Conservation (phyloP, 2,888 invertebrate genomes). For the Micoletzkya japonica region DNA sequence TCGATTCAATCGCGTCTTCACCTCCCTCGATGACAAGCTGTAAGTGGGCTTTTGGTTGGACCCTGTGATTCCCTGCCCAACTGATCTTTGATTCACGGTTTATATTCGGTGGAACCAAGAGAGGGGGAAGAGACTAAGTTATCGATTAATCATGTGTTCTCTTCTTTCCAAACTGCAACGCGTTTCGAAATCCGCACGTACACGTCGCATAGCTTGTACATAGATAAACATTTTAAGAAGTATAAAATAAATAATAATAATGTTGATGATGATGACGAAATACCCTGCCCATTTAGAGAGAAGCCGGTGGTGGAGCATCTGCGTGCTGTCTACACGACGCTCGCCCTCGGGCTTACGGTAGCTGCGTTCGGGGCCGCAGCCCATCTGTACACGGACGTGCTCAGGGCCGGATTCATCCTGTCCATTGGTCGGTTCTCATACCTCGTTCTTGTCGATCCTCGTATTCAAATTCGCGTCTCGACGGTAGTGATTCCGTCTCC, state of each 20-base stretch:
- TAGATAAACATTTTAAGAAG: too few relatives aligned
- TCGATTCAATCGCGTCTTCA: constrained; percentile 42
- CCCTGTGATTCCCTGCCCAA: too few relatives aligned
- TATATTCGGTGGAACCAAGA: too few relatives aligned
- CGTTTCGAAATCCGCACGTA: too few relatives aligned
- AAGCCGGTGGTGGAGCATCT: constrained; percentile 84
- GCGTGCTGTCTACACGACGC: constrained; percentile 90
- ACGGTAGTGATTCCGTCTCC: too few relatives aligned
- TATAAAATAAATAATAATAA: not conserved
- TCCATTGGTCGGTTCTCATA: constrained; percentile 19
- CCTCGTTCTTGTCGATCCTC: too few relatives aligned
- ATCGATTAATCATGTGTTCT: too few relatives aligned
- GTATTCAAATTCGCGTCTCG: too few relatives aligned
- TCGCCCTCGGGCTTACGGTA: constrained; percentile 79
- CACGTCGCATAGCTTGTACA: too few relatives aligned
- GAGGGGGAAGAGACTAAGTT: too few relatives aligned
- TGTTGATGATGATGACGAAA: not conserved
- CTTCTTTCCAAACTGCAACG: too few relatives aligned
- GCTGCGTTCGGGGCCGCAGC: constrained; percentile 83
- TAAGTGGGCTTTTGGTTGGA: constrained; percentile 21
- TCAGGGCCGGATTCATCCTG: constrained; percentile 61
- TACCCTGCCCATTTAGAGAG: constrained; percentile 73
- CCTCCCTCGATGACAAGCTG: constrained; percentile 46
- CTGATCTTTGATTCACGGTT: too few relatives aligned
- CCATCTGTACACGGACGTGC: constrained; percentile 78